Base-by-base conservation (phyloP, 2,113 vertebrate genomes). In the Centrocercus urophasianus region DNA sequence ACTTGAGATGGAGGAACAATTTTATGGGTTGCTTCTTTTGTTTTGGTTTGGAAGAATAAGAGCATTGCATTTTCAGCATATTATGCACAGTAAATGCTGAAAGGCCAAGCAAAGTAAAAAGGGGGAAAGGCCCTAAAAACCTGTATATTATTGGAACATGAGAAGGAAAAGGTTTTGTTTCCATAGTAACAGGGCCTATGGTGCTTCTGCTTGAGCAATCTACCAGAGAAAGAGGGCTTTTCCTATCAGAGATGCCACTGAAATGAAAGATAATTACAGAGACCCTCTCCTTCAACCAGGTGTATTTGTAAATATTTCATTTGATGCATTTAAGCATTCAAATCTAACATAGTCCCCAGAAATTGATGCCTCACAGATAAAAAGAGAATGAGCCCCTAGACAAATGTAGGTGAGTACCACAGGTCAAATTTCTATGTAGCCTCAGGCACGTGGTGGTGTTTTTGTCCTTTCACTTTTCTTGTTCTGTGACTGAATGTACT, bases 111-210 rank as follows among this genome's bases (percentile, higher is more conserved):
- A 88, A 90, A 97, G 77, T 79, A 75, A 96, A 91, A 96, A 63
- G 52, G 36, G 89, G 87, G 8, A 73, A 88, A 83, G 65, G 56
- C 73, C 84, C 89, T 76, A 90, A 89, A 94, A 90, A 91, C 77
- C 89, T 95, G 92, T 90, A 87, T 83, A 57, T 96, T 92, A 93
- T 93, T 95, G 95, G 97, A 97, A 95, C 71, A 95, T 3, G 7
- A 87, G 77, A 92, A 95, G 91, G 65, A 95, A 88, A 89, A 91
- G 52, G 67, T 50, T 96, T 95, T 96, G 97, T 98, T 97, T 97
- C 98, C 96, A 54, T 98, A 94, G 97, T 93, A 98, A 98, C 97
- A 4, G 83, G 90, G 90, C 95, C 80, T 94, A 66, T 95, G 89
- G 90, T 95, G 89, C 76, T 73, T 94, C 88, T 92, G 93, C 93